Conservation (phyloP, 2,888 invertebrate species). For the Cylloceria caligata region DNA sequence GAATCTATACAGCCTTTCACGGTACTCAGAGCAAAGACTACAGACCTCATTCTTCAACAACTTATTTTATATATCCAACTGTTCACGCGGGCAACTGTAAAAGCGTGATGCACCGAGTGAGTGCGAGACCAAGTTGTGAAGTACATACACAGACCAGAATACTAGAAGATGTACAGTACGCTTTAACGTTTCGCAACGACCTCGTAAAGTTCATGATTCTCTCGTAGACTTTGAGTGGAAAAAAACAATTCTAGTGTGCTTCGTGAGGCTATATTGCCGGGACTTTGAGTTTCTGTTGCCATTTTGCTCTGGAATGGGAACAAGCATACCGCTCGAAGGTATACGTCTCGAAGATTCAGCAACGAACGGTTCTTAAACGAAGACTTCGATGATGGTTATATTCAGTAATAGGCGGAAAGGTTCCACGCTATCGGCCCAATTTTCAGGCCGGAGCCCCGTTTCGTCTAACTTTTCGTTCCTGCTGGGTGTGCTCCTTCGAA, state of each 20-base stretch:
- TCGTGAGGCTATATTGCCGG: constrained; percentile 3
- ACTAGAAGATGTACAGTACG: constrained; percentile 22
- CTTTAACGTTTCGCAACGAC: constrained; percentile 57
- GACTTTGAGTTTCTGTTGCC: not conserved
- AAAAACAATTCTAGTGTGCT: constrained; percentile 8
- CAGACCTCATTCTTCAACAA: constrained; percentile 43
- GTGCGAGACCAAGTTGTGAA: not conserved
- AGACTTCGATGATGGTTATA: constrained; percentile 21
- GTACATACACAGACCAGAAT: constrained; percentile 17
- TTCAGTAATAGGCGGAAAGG: constrained; percentile 42
- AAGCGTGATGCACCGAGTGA: constrained; percentile 9
- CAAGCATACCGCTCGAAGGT: not conserved
- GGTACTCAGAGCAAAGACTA: constrained; percentile 9
- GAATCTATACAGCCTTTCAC: not conserved
- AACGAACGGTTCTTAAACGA: constrained; percentile 50
- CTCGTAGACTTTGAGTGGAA: not conserved
- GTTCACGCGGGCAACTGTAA: constrained; percentile 50
- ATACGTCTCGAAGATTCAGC: constrained; percentile 20
- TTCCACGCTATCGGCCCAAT: constrained; percentile 32
- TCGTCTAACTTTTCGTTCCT: constrained; percentile 52
- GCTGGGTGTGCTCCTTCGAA: constrained; percentile 21
- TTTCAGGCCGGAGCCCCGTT: constrained; percentile 52
- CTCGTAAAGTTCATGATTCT: constrained; percentile 61
- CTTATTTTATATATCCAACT: constrained; percentile 22
- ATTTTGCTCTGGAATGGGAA: constrained; percentile 32